Evolutionary conservation across 2,888 invertebrate genomes (phyloP).

Genomic region (Pseudococcus longispinus): DNA sequence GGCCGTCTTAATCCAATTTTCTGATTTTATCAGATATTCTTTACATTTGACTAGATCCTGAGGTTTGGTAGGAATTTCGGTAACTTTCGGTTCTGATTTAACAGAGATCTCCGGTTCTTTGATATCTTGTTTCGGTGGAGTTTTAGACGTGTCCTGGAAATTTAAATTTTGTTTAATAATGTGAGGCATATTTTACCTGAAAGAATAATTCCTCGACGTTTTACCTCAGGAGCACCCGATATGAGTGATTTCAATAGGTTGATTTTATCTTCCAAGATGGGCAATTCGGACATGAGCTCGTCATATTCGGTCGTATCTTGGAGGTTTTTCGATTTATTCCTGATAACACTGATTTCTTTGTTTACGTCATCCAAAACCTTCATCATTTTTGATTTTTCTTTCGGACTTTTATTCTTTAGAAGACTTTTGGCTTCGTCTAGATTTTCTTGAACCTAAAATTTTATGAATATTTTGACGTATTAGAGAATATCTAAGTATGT

Average conservation of each 20-base stretch:
- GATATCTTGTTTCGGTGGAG: neutral
- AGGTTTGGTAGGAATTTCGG: neutral
- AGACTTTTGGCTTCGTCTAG: neutral
- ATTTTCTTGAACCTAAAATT: conserved; percentile 4
- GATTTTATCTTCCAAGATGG: neutral
- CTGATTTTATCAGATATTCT: neutral
- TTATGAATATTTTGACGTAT: neutral
- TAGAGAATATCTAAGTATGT: neutral
- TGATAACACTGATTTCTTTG: neutral
- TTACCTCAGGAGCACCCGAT: neutral
- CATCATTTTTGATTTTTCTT: conserved; percentile 37
- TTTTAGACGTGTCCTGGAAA: neutral
- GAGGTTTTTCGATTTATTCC: neutral
- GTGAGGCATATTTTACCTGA: neutral
- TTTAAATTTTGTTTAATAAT: neutral
- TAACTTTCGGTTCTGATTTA: neutral
- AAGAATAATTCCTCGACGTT: neutral
- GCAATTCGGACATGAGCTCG: neutral
- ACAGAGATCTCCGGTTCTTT: neutral
- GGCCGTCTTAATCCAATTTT: conserved; percentile 44
- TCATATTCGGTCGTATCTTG: conserved; percentile 28
- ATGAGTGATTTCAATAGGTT: neutral
- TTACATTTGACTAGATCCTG: conserved; percentile 45
- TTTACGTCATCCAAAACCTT: conserved; percentile 19
- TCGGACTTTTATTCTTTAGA: neutral